Conservation (phyloP, 64 coral and sea anemone genomes). For the Porites lutea region DNA sequence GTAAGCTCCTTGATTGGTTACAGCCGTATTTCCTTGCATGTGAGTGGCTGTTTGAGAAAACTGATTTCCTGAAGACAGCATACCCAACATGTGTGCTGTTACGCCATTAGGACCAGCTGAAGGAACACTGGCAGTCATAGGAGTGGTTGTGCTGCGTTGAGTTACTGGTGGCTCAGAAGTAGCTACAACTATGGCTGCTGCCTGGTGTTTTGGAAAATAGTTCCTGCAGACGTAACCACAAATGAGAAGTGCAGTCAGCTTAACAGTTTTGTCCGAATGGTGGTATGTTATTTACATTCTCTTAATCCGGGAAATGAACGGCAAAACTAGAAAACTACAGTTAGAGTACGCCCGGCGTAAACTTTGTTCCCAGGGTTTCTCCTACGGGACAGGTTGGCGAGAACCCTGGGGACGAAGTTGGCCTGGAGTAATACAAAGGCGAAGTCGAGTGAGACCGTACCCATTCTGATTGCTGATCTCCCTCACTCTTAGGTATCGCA, state of each 20-base stretch:
- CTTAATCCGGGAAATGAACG: too few relatives aligned
- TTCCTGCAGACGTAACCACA: conserved; percentile 34
- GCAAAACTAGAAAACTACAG: too few relatives aligned
- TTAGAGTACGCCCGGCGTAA: too few relatives aligned
- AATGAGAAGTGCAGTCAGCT: background rate
- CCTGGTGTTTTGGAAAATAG: conserved; percentile 90
- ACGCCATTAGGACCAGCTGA: conserved; percentile 44
- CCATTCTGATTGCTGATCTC: too few relatives aligned
- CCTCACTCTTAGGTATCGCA: too few relatives aligned
- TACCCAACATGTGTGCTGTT: conserved; percentile 54
- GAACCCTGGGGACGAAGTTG: too few relatives aligned
- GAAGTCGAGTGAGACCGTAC: too few relatives aligned
- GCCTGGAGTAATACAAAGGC: too few relatives aligned
- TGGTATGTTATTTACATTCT: too few relatives aligned
- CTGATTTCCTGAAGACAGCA: conserved; percentile 45
- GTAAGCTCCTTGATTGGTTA: conserved; percentile 44
- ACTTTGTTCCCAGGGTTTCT: too few relatives aligned
- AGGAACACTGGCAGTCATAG: background rate
- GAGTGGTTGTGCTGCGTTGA: conserved; percentile 24
- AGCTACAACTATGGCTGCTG: conserved; percentile 58
- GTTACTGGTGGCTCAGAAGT: conserved; percentile 35
- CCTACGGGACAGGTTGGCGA: too few relatives aligned
- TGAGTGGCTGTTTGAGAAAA: conserved; percentile 5
- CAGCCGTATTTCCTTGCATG: background rate
- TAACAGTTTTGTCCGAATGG: too few relatives aligned